These are phyloP conservation scores for Brachymystax lenok DNA, from an alignment of 2,797 vertebrate species.

Conservation along the genomic window DNA sequence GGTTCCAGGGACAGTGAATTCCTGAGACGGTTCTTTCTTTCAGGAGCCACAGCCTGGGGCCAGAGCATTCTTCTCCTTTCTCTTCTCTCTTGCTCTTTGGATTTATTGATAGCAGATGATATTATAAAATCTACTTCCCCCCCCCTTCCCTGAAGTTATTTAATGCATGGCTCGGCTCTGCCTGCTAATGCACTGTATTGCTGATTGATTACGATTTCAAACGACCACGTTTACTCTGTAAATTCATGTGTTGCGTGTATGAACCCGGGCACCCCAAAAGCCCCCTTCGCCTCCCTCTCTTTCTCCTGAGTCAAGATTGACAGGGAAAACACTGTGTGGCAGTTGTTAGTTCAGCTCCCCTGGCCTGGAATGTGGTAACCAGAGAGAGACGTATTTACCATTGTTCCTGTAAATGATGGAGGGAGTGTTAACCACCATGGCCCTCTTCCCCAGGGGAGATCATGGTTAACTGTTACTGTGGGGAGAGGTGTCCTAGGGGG, in stretches of 20 bases:
- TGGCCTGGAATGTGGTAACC: conserved; percentile 1
- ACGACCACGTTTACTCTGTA: background rate
- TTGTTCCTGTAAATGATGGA: background rate
- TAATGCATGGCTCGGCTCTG: conserved; percentile 46
- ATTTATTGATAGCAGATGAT: conserved; percentile 57
- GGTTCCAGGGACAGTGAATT: conserved; percentile 6
- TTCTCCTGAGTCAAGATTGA: background rate
- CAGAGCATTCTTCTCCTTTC: background rate
- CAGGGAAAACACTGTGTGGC: conserved; percentile 12
- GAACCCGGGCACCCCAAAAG: background rate
- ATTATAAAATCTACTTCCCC: background rate
- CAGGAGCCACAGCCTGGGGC: background rate
- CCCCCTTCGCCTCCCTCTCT: background rate
- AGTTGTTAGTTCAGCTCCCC: conserved; percentile 11
- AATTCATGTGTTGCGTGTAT: background rate
- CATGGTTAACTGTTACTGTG: background rate
- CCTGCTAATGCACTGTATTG: conserved; percentile 6
- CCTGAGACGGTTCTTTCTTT: background rate
- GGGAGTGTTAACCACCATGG: background rate
- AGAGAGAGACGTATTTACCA: too few species aligned
- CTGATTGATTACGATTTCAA: background rate
- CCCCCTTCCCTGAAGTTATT: conserved; percentile 55
- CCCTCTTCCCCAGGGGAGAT: background rate
- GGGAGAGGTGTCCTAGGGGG: background rate
- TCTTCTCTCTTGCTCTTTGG: conserved; percentile 11